Percentiles rank a stretch among this genome's conserved stretches.
Evolutionary conservation across 2,113 vertebrate species (phyloP).

Genomic region (Erythrolamprus reginae): DNA sequence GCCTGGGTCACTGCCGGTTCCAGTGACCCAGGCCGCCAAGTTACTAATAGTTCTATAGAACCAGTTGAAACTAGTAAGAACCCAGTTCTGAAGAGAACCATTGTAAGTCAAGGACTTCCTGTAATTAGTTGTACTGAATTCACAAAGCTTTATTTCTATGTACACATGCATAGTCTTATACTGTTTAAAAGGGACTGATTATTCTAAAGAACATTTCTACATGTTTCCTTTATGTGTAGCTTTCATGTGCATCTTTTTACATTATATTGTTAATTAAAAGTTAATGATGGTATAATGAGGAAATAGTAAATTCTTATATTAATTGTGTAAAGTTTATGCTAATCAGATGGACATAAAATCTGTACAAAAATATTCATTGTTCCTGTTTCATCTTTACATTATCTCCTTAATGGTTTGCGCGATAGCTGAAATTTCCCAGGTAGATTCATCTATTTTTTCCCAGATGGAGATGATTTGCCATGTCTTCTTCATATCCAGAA

Average conservation of each 20-base stretch:
- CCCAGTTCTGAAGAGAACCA: too few relatives aligned
- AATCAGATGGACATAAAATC: not conserved
- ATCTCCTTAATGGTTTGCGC: not conserved
- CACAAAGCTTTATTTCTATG: not conserved
- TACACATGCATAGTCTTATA: not conserved
- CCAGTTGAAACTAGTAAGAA: too few relatives aligned
- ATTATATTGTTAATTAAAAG: not conserved
- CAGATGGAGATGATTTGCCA: not conserved
- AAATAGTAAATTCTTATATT: not conserved
- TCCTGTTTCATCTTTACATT: not conserved
- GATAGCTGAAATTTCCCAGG: not conserved
- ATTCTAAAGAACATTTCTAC: not conserved
- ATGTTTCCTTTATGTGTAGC: not conserved
- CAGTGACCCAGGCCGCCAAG: too few relatives aligned
- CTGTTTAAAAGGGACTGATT: not conserved
- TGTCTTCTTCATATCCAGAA: rapidly evolving
- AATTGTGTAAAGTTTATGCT: not conserved
- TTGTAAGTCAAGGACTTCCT: too few relatives aligned
- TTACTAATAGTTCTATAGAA: too few relatives aligned
- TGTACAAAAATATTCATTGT: not conserved
- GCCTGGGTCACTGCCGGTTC: too few relatives aligned
- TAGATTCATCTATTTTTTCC: not conserved
- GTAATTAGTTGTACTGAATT: not conserved
- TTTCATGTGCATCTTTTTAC: not conserved
- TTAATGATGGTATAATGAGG: not conserved